Evolutionary conservation across 2,797 vertebrate genomes (phyloP), one percentile per base, ranked within the genome.

Genomic region (Hemibagrus guttatus): DNA sequence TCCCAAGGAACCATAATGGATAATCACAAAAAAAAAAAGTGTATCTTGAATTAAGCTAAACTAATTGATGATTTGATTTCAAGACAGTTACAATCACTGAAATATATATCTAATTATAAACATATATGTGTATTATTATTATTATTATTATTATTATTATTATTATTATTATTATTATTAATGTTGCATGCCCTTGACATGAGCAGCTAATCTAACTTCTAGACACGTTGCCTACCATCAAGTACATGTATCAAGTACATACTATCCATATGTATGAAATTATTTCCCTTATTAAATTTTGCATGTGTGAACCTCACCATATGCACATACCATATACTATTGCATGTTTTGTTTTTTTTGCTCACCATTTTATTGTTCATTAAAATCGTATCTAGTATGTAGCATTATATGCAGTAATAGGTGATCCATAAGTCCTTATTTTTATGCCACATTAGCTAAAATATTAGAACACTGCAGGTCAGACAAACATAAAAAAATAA

Each of bases 401-500:
- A 56, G 61, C 59, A 88, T 87, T 90, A 83, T 91, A 83, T 89
- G 87, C 90, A 89, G 89, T 92, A 91, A 91, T 87, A 90, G 92
- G 93, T 91, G 91, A 88, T 91, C 85, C 68, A 59, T 79, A 92
- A 91, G 93, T 92, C 92, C 93, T 94, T 92, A 93, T 91, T 93
- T 89, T 85, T 85, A 71, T 69, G 5, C 64, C 71, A 61, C 28
- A 74, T 23, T 61, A 79, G 23, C n/a, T 42, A 81, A 87, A 85
- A 42, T 56, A 81, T 74, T 88, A 63, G 69, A 72, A 88, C 28
- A 82, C 86, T 89, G 87, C 89, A 88, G 85, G 85, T 61, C 87
- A 90, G 84, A 39, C 86, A 80, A 61, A 39, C 56, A 61, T 59
- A 11, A 79, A 59, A 12, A 46, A 46, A 46, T 46, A 46, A 46